These are phyloP conservation scores for Erebia aethiops DNA, from an alignment of 2,888 invertebrate genomes.

Conservation along the genomic window DNA sequence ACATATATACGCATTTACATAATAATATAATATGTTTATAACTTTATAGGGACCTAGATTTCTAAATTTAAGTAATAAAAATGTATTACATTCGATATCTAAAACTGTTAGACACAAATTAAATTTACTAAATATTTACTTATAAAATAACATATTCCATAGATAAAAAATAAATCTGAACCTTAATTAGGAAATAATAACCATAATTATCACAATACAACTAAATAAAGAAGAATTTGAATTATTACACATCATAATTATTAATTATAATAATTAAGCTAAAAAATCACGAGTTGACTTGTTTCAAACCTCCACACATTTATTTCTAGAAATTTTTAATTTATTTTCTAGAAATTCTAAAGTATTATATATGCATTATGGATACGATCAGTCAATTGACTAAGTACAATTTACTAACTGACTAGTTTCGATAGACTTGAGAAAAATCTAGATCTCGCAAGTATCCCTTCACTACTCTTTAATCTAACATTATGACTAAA, in stretches of 20 bases:
- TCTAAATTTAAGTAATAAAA: not conserved
- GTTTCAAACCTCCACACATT: slow-evolving; percentile 10
- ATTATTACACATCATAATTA: not conserved
- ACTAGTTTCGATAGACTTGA: slow-evolving; percentile 23
- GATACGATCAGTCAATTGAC: slow-evolving; percentile 33
- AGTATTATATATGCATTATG: slow-evolving; percentile 3
- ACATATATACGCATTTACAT: not conserved
- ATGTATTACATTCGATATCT: not conserved
- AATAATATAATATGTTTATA: too few species aligned
- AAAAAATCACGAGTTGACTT: slow-evolving; percentile 20
- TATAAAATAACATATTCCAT: not conserved
- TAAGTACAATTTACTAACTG: slow-evolving; percentile 22
- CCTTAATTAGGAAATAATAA: slow-evolving; percentile 2
- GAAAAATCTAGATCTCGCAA: slow-evolving; percentile 14
- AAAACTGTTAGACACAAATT: not conserved
- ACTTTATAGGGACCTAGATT: not conserved
- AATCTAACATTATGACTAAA: not conserved
- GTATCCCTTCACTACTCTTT: not conserved
- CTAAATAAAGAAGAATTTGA: slow-evolving; percentile 6
- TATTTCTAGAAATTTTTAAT: slow-evolving; percentile 13
- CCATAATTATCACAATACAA: slow-evolving; percentile 5
- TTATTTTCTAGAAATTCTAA: slow-evolving; percentile 15
- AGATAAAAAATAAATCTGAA: not conserved
- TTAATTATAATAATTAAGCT: slow-evolving; percentile 10
- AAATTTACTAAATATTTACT: not conserved